phyloP scores from a whole-genome alignment of 1,140 invertebrate species.

The Bactericera cockerelli region DNA sequence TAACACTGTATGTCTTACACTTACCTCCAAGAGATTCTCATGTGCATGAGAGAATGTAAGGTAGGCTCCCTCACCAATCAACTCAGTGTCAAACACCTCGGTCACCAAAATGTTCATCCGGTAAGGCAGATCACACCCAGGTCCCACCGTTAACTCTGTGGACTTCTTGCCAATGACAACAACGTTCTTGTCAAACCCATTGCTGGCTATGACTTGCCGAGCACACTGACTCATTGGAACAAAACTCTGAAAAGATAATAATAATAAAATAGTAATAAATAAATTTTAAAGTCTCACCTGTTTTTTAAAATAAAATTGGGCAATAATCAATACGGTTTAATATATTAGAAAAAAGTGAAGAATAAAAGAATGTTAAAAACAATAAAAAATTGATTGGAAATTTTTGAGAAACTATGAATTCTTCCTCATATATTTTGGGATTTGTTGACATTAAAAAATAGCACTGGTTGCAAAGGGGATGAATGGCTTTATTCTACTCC shows the following conservation, averaged over 20 bases:
- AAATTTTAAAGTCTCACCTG: too few relatives aligned
- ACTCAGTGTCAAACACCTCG: slow-evolving; percentile 95
- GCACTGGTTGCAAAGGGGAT: too few relatives aligned
- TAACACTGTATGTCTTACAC: neutral
- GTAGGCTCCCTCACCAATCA: slow-evolving; percentile 91
- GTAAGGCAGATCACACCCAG: slow-evolving; percentile 54
- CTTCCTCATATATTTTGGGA: too few relatives aligned
- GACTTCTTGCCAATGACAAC: slow-evolving; percentile 77
- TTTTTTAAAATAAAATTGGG: too few relatives aligned
- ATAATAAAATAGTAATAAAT: too few relatives aligned
- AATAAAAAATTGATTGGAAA: too few relatives aligned
- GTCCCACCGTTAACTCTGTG: slow-evolving; percentile 69
- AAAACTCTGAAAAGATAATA: slow-evolving; percentile 60
- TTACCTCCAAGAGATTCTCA: slow-evolving; percentile 53
- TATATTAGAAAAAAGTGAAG: too few relatives aligned
- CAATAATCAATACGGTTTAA: too few relatives aligned
- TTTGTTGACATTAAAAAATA: too few relatives aligned
- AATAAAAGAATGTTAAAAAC: too few relatives aligned
- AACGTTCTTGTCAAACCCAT: slow-evolving; percentile 64
- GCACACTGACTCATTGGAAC: slow-evolving; percentile 87
- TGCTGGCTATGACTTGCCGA: slow-evolving; percentile 57
- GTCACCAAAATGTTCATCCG: slow-evolving; percentile 88
- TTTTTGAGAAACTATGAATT: too few relatives aligned
- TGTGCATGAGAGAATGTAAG: slow-evolving; percentile 83
- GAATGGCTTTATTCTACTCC: too few relatives aligned